phyloP scores from a whole-genome alignment of 2,888 invertebrate species.

The Melipona beecheii region DNA sequence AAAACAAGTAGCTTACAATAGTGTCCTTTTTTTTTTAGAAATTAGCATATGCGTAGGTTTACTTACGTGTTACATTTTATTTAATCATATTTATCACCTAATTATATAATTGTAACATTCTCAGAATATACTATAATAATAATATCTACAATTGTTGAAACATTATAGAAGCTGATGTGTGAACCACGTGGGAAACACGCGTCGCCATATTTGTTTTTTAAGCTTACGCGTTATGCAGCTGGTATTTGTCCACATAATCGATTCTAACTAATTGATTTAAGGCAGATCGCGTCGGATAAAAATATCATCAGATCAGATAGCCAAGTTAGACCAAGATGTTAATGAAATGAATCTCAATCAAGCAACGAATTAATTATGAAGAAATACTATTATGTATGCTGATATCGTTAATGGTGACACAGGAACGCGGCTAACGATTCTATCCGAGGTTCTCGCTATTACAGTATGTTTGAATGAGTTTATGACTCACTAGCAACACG shows the following conservation, averaged over 20 bases:
- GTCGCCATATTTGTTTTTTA: neutral
- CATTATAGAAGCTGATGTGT: neutral
- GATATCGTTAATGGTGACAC: slow-evolving; percentile 38
- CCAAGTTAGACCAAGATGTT: neutral
- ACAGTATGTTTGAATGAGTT: neutral
- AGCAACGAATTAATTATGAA: slow-evolving; percentile 47
- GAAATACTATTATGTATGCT: neutral
- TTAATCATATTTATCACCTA: no score
- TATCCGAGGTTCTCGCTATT: slow-evolving; percentile 26
- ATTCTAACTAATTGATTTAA: neutral
- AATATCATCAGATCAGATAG: neutral
- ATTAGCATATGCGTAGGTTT: neutral
- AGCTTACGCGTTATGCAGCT: neutral
- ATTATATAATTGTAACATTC: neutral
- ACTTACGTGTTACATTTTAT: no score
- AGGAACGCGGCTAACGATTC: slow-evolving; percentile 33
- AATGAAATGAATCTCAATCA: slow-evolving; percentile 7
- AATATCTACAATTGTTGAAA: neutral
- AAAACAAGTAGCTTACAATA: neutral
- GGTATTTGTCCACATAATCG: neutral
- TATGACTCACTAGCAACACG: slow-evolving; percentile 45
- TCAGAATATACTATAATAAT: neutral
- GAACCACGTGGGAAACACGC: neutral
- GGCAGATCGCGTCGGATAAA: neutral
- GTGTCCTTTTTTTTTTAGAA: neutral